These are phyloP conservation scores for Oreochromis mossambicus DNA, from an alignment of 2,797 vertebrate genomes.

Conservation along the genomic window DNA sequence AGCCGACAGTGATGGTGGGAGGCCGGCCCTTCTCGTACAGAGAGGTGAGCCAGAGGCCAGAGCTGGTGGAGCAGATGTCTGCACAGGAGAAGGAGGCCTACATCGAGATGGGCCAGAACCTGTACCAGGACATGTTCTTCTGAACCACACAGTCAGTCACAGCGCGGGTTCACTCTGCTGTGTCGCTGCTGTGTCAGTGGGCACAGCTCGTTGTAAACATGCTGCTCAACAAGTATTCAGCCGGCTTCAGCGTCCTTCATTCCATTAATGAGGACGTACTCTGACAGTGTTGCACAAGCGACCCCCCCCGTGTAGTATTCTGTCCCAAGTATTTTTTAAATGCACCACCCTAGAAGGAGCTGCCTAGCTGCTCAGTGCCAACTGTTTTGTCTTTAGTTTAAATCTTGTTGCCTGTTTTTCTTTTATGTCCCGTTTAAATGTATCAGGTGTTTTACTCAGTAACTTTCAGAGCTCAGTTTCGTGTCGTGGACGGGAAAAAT, in stretches of 20 bases:
- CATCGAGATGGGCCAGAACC: conserved; percentile 92
- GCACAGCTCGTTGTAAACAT: neutral
- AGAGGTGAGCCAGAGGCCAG: conserved; percentile 91
- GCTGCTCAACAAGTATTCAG: conserved; percentile 19
- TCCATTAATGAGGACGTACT: neutral
- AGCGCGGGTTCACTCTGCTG: neutral
- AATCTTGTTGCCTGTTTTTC: neutral
- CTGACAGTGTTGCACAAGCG: conserved; percentile 16
- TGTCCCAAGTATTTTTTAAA: conserved; percentile 25
- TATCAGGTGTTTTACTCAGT: neutral
- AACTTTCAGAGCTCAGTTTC: neutral
- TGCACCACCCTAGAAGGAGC: neutral
- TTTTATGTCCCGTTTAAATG: neutral
- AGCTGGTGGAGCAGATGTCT: conserved; percentile 94
- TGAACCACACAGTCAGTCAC: conserved; percentile 26
- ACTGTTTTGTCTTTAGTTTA: neutral
- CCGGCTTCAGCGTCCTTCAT: neutral
- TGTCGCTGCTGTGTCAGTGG: neutral
- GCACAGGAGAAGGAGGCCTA: conserved; percentile 94
- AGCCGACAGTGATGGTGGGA: conserved; percentile 86
- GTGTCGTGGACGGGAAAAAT: neutral
- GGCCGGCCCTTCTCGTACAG: conserved; percentile 84
- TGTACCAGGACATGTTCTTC: conserved; percentile 93
- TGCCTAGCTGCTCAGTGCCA: conserved; percentile 7
- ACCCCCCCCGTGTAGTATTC: conserved; percentile 15